These are phyloP conservation scores for Prosapia bicincta DNA, from an alignment of 2,888 invertebrate species.

Conservation along the genomic window DNA sequence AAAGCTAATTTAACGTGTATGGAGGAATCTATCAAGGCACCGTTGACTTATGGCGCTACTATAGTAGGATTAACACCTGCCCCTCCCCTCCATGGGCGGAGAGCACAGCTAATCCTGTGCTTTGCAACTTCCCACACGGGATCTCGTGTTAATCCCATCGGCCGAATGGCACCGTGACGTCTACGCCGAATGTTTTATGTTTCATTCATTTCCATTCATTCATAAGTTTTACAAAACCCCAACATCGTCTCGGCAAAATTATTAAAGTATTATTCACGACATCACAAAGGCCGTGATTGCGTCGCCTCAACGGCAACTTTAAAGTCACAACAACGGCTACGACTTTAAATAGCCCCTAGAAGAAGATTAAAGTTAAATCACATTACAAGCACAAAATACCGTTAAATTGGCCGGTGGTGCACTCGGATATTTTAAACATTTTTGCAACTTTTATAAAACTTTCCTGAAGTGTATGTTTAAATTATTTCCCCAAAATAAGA, in stretches of 20 bases:
- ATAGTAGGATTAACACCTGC: constrained; percentile 18
- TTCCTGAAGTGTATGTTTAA: no score
- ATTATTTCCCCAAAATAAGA: no score
- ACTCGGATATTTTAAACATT: no score
- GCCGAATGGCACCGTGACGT: constrained; percentile 22
- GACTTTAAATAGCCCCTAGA: no score
- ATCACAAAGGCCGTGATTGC: neutral
- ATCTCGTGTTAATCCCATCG: constrained; percentile 18
- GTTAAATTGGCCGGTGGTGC: no score
- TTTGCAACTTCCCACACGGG: constrained; percentile 23
- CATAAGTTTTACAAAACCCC: constrained; percentile 19
- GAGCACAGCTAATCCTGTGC: constrained; percentile 10
- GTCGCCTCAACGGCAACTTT: neutral
- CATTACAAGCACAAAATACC: no score
- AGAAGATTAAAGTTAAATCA: no score
- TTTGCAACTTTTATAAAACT: no score
- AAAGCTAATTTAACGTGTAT: constrained; percentile 12
- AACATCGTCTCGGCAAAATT: neutral
- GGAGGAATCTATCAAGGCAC: constrained; percentile 22
- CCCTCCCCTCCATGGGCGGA: constrained; percentile 9
- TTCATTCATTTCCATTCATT: constrained; percentile 29
- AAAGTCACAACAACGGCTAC: neutral
- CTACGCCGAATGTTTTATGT: constrained; percentile 25
- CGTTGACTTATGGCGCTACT: constrained; percentile 26
- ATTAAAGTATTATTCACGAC: neutral